Percentiles rank a stretch among this genome's conserved stretches.
Conservation (phyloP, 35 echinoderm and acorn worm genomes). For the Lytechinus variegatus region DNA sequence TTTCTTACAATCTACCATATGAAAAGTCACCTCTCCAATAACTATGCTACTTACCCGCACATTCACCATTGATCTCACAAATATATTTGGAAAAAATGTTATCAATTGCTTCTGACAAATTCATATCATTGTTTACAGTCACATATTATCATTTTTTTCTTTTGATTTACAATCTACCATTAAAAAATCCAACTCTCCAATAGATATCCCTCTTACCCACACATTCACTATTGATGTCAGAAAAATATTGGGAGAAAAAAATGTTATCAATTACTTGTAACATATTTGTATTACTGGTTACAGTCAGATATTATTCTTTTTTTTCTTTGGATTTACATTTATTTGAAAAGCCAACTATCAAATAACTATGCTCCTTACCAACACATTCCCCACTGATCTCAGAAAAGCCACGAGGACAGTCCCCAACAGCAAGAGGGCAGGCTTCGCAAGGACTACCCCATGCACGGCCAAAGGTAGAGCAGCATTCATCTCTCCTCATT, state of each 20-base stretch:
- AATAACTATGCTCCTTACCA: conserved; percentile 47
- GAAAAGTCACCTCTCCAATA: too few species aligned
- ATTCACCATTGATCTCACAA: too few species aligned
- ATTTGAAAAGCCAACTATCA: not conserved
- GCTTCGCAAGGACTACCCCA: conserved; percentile 98
- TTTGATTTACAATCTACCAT: not conserved
- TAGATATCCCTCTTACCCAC: conserved; percentile 47
- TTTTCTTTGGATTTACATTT: not conserved
- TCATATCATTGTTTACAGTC: not conserved
- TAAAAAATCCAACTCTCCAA: not conserved
- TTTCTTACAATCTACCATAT: too few species aligned
- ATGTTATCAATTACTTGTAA: not conserved
- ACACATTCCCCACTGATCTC: conserved; percentile 65
- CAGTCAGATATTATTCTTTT: not conserved
- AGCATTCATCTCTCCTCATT: conserved; percentile 88
- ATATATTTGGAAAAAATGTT: too few species aligned
- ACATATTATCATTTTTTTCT: not conserved
- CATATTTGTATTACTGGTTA: not conserved
- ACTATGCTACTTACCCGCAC: too few species aligned
- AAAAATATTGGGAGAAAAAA: conserved; percentile 24
- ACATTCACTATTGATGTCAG: conserved; percentile 64
- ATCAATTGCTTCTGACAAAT: not conserved
- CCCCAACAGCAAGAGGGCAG: conserved; percentile 62
- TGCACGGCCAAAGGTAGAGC: conserved; percentile 92
- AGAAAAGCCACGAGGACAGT: conserved; percentile 83